Percentiles rank a stretch among this genome's conserved stretches.
Evolutionary conservation across 2,797 vertebrate genomes (phyloP).

Genomic region (Hypotaenidia philippensis): DNA sequence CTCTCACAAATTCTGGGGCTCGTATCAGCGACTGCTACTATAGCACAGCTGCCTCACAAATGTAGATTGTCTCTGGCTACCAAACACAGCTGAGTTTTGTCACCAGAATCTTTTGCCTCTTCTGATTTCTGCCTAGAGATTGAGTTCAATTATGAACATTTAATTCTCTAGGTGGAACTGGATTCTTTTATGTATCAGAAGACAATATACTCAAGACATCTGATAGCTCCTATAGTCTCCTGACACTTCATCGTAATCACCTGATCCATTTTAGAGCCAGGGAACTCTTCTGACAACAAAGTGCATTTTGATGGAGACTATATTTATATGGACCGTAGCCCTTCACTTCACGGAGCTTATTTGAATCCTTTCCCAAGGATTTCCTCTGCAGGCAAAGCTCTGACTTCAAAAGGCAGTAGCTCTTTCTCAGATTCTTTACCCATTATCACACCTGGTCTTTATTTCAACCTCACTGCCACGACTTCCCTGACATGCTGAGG

Average conservation of each 20-base stretch:
- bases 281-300: constrained; percentile 9
- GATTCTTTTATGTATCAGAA: constrained; percentile 19
- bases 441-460: not conserved
- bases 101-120: not conserved
- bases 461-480: fast-evolving
- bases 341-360: not conserved
- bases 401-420: not conserved
- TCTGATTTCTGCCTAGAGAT: not conserved
- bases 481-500: not conserved
- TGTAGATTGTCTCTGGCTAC: not conserved
- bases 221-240: not conserved
- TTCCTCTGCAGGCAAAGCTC: constrained; percentile 23
- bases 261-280: not conserved
- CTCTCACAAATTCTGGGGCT: not conserved
- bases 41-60: not conserved
- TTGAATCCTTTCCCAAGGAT: not conserved
- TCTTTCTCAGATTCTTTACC: not conserved
- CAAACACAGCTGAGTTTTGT: not conserved
- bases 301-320: not conserved
- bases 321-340: not conserved
- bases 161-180: not conserved
- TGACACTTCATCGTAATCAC: not conserved
- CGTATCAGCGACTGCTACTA: not conserved
- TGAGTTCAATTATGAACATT: not conserved
- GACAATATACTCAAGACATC: not conserved